These are phyloP conservation scores for Drosophila percnosoma DNA, from an alignment of 2,888 invertebrate genomes.

Conservation along the genomic window DNA sequence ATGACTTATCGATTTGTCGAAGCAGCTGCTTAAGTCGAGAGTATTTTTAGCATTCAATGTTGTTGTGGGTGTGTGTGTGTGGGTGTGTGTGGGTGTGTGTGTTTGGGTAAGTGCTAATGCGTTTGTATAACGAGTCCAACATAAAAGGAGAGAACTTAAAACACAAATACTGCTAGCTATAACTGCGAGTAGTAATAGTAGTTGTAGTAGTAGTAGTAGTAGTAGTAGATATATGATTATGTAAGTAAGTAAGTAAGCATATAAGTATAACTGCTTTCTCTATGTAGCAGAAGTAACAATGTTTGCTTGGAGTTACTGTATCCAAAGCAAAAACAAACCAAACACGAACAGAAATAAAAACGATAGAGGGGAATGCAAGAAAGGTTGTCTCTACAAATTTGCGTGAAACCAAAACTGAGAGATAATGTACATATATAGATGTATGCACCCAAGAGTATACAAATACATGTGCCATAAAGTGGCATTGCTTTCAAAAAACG, in stretches of 20 bases:
- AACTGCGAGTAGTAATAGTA: constrained; percentile 28
- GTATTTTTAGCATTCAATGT: constrained; percentile 17
- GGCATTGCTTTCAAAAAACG: constrained; percentile 36
- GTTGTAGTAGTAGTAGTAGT: constrained; percentile 14
- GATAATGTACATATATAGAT: constrained; percentile 19
- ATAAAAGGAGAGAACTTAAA: constrained; percentile 24
- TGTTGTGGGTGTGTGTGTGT: background rate
- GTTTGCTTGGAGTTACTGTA: constrained; percentile 24
- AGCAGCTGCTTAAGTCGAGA: constrained; percentile 29
- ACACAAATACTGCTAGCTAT: constrained; percentile 34
- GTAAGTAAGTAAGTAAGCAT: constrained; percentile 32
- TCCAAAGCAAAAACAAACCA: constrained; percentile 25
- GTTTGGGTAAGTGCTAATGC: constrained; percentile 25
- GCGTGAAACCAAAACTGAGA: constrained; percentile 43
- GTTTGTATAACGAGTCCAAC: constrained; percentile 28
- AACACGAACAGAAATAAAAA: constrained; percentile 20
- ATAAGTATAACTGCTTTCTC: constrained; percentile 35
- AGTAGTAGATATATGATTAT: constrained; percentile 30
- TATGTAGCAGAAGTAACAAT: constrained; percentile 37
- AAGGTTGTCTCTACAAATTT: constrained; percentile 47
- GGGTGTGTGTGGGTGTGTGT: constrained; percentile 4
- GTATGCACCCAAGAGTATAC: constrained; percentile 37
- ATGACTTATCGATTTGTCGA: constrained; percentile 49
- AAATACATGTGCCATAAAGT: constrained; percentile 50
- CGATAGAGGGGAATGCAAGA: constrained; percentile 38